Evolutionary conservation across 1,140 invertebrate genomes (phyloP), one percentile per base, ranked within the genome.

Genomic region (Drosophila oshimai): DNA sequence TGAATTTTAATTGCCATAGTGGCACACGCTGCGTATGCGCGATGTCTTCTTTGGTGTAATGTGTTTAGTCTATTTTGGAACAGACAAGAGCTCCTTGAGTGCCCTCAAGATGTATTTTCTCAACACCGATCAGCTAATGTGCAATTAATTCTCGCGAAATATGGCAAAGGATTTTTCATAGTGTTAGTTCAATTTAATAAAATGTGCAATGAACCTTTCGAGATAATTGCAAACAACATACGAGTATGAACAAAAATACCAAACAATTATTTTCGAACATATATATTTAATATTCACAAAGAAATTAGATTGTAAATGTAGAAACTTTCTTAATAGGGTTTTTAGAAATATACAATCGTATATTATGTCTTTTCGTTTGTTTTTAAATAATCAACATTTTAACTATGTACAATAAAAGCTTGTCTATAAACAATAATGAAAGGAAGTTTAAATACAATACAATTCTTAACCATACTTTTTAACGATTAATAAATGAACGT

Each of bases 41-140:
- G 53, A 83, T 83, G 58, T 84, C 62, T 78, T 70, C 28, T 34
- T 51, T 39, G 68, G 53, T 78, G 74, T 74, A 78, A 83, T 61
- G 24, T 20, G 31, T 33, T 61, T 72, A 18, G 53, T 47, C 42
- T 65, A 69, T 57, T 62, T 71, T 57, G 15, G 45, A 37, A 28
- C 64, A 33, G 29, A 39, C 29, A 39, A 47, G 39, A 33, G 31
- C 28, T 50, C 26, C 33, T 62, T 17, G 47, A 41, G 42, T 34
- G 53, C 49, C 45, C 62, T 51, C 77, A 83, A 78, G 78, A 78
- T 83, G 78, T 78, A 73, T 77, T 77, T 84, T 84, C 76, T 79
- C 78, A 78, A 55, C 69, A 65, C 31, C 53, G 37, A 37, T 34
- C 37, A 50, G 58, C 77, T 80, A 80, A 80, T 80, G 77, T 84